Evolutionary conservation across 2,888 invertebrate genomes (phyloP), one percentile per base, ranked within the genome.

Genomic region (Drosophila picticornis): DNA sequence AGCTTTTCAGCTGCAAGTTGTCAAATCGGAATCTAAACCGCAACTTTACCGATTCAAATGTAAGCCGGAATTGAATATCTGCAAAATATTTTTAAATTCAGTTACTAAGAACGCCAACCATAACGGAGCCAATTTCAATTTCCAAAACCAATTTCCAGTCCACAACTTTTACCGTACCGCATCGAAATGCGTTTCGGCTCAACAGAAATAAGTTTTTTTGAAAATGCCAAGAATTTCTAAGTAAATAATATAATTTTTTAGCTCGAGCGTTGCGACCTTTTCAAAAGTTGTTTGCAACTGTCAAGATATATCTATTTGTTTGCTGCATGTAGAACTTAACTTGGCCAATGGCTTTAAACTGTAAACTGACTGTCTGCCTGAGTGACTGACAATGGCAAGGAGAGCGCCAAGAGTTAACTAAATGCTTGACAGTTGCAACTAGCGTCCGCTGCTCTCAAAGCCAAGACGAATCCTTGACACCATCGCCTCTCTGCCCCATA

Each of bases 361-460:
- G 25, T 29, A 56, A 38, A 29, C 38, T 56, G 56, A 65, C 52
- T 11, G 16, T 22, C 52, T 52, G 55, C 56, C 64, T 67, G 57
- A 52, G 38, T 56, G 66, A 50, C 58, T 62, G 75, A 63, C 75
- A 68, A 52, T 61, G 79, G 62, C 80, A 65, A 65, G 64, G 55
- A 72, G 64, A 75, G 57, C 73, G 76, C 67, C 90, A 87, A 80
- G 74, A 88, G 90, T 87, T 83, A 87, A 85, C 88, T 85, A 90
- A 90, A 83, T 77, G 81, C 86, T 79, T 77, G 81, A 85, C 90
- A 89, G 88, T 89, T 82, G 84, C 84, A 80, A 77, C 83, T 66
- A 74, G 70, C 77, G 50, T 34, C 34, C 58, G 58, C 36, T 2
- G 25, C 50, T 38, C 32, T 31, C 19, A 53, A 65, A 55, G 58